Evolutionary conservation across 1,140 invertebrate genomes (phyloP).

Genomic region (Tetragonula clypearis): DNA sequence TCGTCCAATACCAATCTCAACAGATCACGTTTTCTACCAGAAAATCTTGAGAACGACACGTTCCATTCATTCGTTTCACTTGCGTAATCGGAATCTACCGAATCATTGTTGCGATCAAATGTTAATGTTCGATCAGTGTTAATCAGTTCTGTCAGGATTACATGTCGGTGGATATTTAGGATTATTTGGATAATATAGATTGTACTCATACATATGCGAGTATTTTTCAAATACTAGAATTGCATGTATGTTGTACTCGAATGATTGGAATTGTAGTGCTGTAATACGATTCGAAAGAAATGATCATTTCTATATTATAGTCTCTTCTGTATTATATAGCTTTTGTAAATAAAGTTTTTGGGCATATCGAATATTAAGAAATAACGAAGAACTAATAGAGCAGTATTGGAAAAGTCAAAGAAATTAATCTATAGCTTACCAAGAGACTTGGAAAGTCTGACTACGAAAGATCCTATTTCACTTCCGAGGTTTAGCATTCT

Average conservation of each 20-base stretch:
- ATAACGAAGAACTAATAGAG: neutral
- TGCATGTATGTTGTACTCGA: no score
- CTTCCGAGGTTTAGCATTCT: neutral
- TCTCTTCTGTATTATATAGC: no score
- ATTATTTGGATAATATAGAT: neutral
- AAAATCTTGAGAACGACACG: neutral
- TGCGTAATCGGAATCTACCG: neutral
- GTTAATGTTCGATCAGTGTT: neutral
- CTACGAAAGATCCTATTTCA: neutral
- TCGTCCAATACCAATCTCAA: neutral
- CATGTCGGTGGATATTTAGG: neutral
- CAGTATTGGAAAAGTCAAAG: no score
- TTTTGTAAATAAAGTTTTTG: no score
- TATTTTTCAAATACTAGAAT: neutral
- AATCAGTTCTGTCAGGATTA: neutral
- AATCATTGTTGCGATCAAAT: neutral
- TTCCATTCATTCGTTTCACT: neutral
- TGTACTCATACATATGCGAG: neutral
- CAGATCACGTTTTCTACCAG: neutral
- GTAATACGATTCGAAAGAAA: no score
- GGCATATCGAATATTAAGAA: neutral
- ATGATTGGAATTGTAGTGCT: no score
- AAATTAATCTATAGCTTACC: neutral
- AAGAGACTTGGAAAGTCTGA: neutral
- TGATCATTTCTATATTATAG: no score